These are phyloP conservation scores for Xenopus laevis DNA, from an alignment of 2,113 vertebrate species.

Conservation along the genomic window DNA sequence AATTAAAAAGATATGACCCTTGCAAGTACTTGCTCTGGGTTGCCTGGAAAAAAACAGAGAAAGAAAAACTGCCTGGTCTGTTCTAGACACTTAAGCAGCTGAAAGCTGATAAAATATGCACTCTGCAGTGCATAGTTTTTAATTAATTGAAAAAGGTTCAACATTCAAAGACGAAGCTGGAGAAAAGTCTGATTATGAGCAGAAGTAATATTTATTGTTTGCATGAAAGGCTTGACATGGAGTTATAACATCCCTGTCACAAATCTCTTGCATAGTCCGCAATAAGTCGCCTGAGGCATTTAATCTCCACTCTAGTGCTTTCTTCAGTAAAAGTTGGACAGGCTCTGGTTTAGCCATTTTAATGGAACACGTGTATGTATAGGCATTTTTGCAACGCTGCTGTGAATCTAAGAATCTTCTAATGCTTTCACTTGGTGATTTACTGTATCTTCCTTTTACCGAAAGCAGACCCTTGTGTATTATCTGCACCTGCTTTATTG, in stretches of 20 bases:
- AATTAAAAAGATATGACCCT: slow-evolving; percentile 99
- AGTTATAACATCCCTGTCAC: slow-evolving; percentile 70
- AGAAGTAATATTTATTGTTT: slow-evolving; percentile 84
- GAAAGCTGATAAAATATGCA: slow-evolving; percentile 85
- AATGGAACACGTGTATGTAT: slow-evolving; percentile 33
- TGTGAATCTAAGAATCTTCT: not conserved
- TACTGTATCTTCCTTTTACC: no score
- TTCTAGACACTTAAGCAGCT: slow-evolving; percentile 83
- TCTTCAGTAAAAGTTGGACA: slow-evolving; percentile 33
- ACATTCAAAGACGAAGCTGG: slow-evolving; percentile 77
- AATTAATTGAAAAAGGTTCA: slow-evolving; percentile 91
- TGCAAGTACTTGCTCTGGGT: slow-evolving; percentile 95
- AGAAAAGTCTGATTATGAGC: slow-evolving; percentile 74
- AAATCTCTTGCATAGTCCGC: slow-evolving; percentile 56
- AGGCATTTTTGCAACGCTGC: no score
- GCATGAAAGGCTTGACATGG: slow-evolving; percentile 70
- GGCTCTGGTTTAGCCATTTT: slow-evolving; percentile 30
- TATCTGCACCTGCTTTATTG: no score
- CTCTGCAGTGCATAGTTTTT: slow-evolving; percentile 82
- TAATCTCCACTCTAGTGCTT: slow-evolving; percentile 49
- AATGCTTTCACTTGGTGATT: no score
- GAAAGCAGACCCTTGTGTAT: no score
- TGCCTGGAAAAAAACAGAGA: slow-evolving; percentile 74
- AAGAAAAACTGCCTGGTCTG: slow-evolving; percentile 72
- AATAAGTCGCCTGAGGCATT: slow-evolving; percentile 56